A percentile compares a stretch with the other conserved stretches of the same genome.
Conservation (phyloP, 2,888 invertebrate genomes). For the Apodemia arnacis region DNA sequence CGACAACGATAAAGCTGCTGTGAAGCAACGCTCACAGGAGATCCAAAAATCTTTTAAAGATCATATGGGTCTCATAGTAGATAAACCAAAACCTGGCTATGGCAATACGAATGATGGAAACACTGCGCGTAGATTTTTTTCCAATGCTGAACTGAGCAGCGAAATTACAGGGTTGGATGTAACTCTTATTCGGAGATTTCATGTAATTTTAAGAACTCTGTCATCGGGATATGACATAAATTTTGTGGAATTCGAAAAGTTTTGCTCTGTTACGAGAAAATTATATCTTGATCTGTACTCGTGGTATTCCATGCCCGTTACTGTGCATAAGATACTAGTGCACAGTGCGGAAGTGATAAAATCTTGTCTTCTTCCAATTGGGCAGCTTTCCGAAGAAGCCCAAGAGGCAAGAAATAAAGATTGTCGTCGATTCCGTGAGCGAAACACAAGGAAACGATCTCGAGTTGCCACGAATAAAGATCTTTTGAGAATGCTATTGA, state of each 20-base stretch:
- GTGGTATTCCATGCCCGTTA: neutral
- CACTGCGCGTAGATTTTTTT: neutral
- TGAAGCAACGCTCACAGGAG: no score
- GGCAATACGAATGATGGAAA: neutral
- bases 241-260: neutral
- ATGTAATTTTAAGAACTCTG: neutral
- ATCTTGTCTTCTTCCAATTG: neutral
- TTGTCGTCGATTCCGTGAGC: neutral
- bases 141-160: neutral
- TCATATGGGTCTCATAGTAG: neutral
- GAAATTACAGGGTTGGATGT: neutral
- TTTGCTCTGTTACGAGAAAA: neutral
- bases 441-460: neutral
- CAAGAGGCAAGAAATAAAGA: neutral
- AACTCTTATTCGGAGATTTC: neutral
- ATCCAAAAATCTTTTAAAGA: no score
- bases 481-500: no score
- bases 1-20: no score
- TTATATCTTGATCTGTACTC: neutral
- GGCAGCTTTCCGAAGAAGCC: neutral
- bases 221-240: neutral
- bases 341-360: neutral
- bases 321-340: neutral
- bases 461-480: neutral
- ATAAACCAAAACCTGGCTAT: neutral